Base-by-base conservation (phyloP, 2,797 vertebrate genomes). In the Platalea minor region DNA sequence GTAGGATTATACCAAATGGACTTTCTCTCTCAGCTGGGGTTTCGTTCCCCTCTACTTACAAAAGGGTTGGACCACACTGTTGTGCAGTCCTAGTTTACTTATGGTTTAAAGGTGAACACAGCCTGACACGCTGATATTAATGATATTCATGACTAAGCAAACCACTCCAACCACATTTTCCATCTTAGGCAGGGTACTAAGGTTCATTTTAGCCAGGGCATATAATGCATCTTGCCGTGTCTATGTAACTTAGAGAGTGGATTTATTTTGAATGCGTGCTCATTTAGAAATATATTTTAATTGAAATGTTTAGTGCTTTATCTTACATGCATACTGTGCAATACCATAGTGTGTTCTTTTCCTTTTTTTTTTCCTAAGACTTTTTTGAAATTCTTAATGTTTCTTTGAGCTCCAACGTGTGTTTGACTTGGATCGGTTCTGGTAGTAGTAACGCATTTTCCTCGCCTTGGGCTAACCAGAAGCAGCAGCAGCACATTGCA, bases 261-360 rank as follows among this genome's bases (percentile, higher is more conserved):
- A 74, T 95, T 92, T 93, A 76, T 87, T 93, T 74, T 54, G 82
- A 84, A 79, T 56, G 85, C 46, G 61, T 95, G 95, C 95, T 96
- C 85, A 92, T 96, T 94, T 95, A 93, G 94, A 96, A 89, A 59
- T 96, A 68, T 92, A 96, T 91, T 95, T 93, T 90, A 89, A 92
- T 93, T 97, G 74, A 96, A 88, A 85, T 93, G 79, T 94, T 93
- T 96, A 95, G 92, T 93, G 94, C 89, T 96, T 91, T 95, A 79
- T 93, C 89, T 95, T 95, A 81, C 67, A 31, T 79, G 89, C 94
- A 90, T 93, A 81, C 94, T 91, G 97, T 97, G 96, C 97, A 97
- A 95, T 97, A 96, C 92, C 93, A 80, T 93, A 91, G 95, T 76
- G 79, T 92, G 95, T 90, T 85, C 78, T 85, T 97, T 80, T 45